Evolutionary conservation across 2,113 vertebrate species (phyloP).

Genomic region (Aythya baeri): DNA sequence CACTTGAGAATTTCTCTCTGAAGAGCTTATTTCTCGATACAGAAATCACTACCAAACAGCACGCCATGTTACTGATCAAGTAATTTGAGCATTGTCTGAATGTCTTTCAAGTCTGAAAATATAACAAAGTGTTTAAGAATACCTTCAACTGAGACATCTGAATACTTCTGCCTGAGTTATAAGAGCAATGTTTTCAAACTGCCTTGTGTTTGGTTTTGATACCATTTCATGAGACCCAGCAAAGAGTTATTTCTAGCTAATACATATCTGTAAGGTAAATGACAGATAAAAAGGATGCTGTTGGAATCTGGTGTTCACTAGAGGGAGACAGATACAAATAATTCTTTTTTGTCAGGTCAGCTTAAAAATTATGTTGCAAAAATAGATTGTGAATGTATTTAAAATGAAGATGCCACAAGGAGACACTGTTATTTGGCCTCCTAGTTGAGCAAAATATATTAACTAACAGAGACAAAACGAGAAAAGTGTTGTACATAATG

Average conservation of each 20-base stretch:
- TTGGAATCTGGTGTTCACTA: conserved; percentile 74
- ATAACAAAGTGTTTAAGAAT: not conserved
- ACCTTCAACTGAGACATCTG: not conserved
- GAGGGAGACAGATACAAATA: conserved; percentile 85
- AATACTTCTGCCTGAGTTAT: not conserved
- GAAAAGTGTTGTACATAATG: not conserved
- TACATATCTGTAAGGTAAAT: not conserved
- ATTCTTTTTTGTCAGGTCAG: conserved; percentile 52
- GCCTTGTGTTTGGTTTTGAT: not conserved
- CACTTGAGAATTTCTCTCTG: not conserved
- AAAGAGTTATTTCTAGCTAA: not conserved
- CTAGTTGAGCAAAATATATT: not conserved
- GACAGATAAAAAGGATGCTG: not conserved
- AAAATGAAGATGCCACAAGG: not conserved
- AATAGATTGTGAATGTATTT: not conserved
- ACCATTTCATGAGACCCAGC: not conserved
- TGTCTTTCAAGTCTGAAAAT: not conserved
- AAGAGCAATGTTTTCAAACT: not conserved
- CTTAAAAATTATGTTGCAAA: conserved; percentile 59
- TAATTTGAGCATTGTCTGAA: not conserved
- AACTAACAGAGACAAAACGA: not conserved
- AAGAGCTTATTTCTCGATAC: not conserved
- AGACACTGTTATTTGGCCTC: not conserved
- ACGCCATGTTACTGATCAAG: not conserved
- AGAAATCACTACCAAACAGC: not conserved